Evolutionary conservation across 2,797 vertebrate genomes (phyloP).

Genomic region (Dallia pectoralis): DNA sequence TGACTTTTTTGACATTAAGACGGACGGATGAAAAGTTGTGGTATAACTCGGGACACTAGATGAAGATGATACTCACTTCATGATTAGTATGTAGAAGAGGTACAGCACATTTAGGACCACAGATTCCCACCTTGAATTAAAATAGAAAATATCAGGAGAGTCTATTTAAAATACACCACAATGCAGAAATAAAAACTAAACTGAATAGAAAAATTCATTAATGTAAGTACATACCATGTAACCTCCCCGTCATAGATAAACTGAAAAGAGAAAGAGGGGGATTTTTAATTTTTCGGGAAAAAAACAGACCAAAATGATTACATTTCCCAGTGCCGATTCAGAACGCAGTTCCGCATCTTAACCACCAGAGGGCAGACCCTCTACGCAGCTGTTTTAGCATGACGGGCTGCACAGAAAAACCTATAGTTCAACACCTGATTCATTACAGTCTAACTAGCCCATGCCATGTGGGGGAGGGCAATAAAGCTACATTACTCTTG

Average conservation of each 20-base stretch:
- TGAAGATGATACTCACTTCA: conserved; percentile 87
- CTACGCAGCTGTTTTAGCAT: conserved; percentile 19
- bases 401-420: not conserved
- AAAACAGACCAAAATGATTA: not conserved
- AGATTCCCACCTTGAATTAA: conserved; percentile 87
- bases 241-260: conserved; percentile 95
- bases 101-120: conserved; percentile 89
- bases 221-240: conserved; percentile 79
- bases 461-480: too few species aligned
- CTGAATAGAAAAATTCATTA: not conserved
- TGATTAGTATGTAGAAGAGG: conserved; percentile 88
- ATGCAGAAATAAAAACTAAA: too few species aligned
- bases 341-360: conserved; percentile 6
- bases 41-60: not conserved
- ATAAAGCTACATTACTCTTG: not conserved
- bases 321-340: not conserved
- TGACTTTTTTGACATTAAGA: not conserved
- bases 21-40: not conserved
- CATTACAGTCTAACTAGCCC: not conserved
- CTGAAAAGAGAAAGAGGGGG: conserved; percentile 65
- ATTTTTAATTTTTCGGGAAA: conserved; percentile 18
- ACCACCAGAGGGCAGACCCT: conserved; percentile 45
- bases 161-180: conserved; percentile 2
- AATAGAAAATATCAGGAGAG: not conserved
- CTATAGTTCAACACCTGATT: not conserved